Evolutionary conservation across 2,888 invertebrate species (phyloP).

Genomic region (Hymenopus coronatus): DNA sequence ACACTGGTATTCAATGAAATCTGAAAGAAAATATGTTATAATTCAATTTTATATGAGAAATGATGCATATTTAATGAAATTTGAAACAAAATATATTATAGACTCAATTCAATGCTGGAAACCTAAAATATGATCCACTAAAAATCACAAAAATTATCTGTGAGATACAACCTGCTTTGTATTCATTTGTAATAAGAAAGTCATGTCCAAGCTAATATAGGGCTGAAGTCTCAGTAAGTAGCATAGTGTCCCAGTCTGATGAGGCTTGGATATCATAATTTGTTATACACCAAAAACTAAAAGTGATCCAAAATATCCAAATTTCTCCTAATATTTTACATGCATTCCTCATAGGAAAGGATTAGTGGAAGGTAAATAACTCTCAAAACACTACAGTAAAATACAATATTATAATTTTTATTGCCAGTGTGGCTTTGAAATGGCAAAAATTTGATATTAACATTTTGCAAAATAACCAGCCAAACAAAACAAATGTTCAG

Average conservation of each 20-base stretch:
- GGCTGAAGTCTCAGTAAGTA: no score
- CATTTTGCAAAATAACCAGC: slow-evolving; percentile 24
- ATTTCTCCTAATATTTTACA: background rate
- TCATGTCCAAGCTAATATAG: no score
- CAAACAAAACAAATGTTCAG: slow-evolving; percentile 22
- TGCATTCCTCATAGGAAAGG: background rate
- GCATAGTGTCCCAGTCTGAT: background rate
- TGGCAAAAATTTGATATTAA: slow-evolving; percentile 19
- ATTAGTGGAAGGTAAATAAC: background rate
- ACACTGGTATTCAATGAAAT: no score
- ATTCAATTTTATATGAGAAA: no score
- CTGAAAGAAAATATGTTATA: no score
- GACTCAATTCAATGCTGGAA: no score
- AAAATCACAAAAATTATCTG: no score
- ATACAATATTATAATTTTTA: slow-evolving; percentile 20
- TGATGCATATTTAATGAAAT: no score
- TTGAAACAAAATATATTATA: no score
- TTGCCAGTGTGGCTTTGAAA: slow-evolving; percentile 19
- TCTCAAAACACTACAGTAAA: background rate
- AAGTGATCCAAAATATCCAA: background rate
- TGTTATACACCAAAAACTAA: background rate
- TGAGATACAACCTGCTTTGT: no score
- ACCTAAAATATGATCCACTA: no score
- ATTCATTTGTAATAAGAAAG: no score
- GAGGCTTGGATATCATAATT: background rate